Percentiles rank a stretch among this genome's conserved stretches.
Evolutionary conservation across 2,888 invertebrate genomes (phyloP).

Genomic region (Brenthis ino): DNA sequence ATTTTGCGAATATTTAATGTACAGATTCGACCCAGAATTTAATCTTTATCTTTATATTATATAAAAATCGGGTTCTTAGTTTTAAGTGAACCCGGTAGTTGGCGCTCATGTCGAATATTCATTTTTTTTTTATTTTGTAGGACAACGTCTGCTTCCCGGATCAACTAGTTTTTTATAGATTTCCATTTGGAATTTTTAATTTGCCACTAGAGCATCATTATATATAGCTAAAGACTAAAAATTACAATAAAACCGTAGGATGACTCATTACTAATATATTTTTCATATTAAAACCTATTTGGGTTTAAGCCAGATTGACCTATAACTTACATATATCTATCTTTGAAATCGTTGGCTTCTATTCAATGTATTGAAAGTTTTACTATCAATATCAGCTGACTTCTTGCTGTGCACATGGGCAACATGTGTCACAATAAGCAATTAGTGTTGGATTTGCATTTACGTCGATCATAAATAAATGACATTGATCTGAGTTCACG

Average conservation of each 20-base stretch:
- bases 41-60: too few species aligned
- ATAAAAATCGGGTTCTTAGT: too few species aligned
- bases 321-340: slow-evolving; percentile 9
- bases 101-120: too few species aligned
- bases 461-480: not conserved
- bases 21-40: too few species aligned
- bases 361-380: slow-evolving; percentile 31
- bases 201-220: too few species aligned
- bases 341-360: slow-evolving; percentile 22
- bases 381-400: slow-evolving; percentile 20
- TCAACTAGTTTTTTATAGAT: too few species aligned
- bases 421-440: slow-evolving; percentile 1
- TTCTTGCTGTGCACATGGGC: slow-evolving; percentile 6
- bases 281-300: not conserved
- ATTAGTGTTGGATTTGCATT: not conserved
- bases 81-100: too few species aligned
- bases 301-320: slow-evolving; percentile 8
- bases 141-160: too few species aligned
- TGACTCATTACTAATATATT: too few species aligned
- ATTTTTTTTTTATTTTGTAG: too few species aligned
- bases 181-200: too few species aligned
- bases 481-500: not conserved
- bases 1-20: too few species aligned
- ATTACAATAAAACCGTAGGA: not conserved
- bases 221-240: not conserved